These are phyloP conservation scores for Notothenia rossii DNA, from an alignment of 2,113 vertebrate species.

Conservation along the genomic window DNA sequence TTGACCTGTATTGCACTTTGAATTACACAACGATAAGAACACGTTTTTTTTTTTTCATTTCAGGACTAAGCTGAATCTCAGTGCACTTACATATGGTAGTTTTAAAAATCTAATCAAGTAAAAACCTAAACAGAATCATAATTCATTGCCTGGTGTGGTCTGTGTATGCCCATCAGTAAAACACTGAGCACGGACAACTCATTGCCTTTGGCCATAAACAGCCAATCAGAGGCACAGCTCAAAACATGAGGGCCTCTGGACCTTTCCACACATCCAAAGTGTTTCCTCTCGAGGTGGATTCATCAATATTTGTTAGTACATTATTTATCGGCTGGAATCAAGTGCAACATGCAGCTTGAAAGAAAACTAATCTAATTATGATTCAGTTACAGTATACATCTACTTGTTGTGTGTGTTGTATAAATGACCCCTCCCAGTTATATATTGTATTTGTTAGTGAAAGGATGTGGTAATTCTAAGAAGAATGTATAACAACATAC, in stretches of 20 bases:
- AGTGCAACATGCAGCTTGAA: conserved; percentile 26
- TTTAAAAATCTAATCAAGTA: conserved; percentile 35
- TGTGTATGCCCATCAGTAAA: conserved; percentile 29
- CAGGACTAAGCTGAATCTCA: neutral
- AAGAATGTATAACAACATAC: neutral
- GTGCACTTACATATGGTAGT: neutral
- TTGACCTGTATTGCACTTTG: conserved; percentile 18
- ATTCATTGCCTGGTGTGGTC: conserved; percentile 25
- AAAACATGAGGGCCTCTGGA: conserved; percentile 60
- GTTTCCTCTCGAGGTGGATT: conserved; percentile 60
- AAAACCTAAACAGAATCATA: conserved; percentile 36
- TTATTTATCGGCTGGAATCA: conserved; percentile 69
- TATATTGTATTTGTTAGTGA: neutral
- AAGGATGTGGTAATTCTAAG: neutral
- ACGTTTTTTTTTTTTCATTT: neutral
- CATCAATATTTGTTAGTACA: conserved; percentile 72
- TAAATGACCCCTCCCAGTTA: neutral
- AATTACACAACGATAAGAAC: neutral
- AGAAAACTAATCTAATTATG: neutral
- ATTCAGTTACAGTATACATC: neutral
- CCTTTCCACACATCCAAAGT: conserved; percentile 40
- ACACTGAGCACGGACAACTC: conserved; percentile 15
- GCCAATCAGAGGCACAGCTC: conserved; percentile 57
- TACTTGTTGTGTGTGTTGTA: neutral
- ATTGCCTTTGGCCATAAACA: conserved; percentile 56